Percentiles rank a stretch among this genome's conserved stretches.
These are phyloP conservation scores for Tetrapedia diversipes DNA, from an alignment of 2,888 invertebrate species.

Conservation along the genomic window DNA sequence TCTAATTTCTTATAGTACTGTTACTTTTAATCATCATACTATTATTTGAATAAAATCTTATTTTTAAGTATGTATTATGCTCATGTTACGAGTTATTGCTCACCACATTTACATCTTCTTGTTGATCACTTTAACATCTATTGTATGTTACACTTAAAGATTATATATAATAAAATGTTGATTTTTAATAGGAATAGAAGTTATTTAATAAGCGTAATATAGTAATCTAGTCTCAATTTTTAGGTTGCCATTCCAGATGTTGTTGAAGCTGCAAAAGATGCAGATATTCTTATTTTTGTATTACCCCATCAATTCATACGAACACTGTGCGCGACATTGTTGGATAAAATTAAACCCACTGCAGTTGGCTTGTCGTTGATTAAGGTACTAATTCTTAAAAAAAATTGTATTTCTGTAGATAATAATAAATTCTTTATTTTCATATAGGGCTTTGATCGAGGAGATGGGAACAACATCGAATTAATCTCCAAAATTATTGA, in stretches of 20 bases:
- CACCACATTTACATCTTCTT: not conserved
- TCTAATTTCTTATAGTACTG: too few relatives aligned
- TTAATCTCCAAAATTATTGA: constrained; percentile 87
- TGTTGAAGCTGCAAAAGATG: constrained; percentile 85
- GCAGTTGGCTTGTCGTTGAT: constrained; percentile 87
- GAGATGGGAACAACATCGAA: constrained; percentile 84
- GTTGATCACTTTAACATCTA: not conserved
- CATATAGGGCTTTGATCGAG: constrained; percentile 84
- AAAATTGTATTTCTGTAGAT: not conserved
- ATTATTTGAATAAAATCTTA: too few relatives aligned
- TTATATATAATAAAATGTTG: not conserved
- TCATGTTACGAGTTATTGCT: not conserved
- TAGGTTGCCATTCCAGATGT: constrained; percentile 87
- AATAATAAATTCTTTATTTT: constrained; percentile 6
- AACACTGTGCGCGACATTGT: constrained; percentile 84
- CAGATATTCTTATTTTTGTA: constrained; percentile 88
- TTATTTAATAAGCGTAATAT: not conserved
- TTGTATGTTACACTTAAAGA: not conserved
- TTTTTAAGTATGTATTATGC: not conserved
- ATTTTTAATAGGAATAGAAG: too few relatives aligned
- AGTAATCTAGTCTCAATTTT: constrained; percentile 27
- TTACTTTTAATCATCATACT: too few relatives aligned
- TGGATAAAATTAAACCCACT: constrained; percentile 85
- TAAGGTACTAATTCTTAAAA: constrained; percentile 83
- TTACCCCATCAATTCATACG: constrained; percentile 88